Evolutionary conservation across 1,140 invertebrate genomes (phyloP).

Genomic region (Metaphire vulgaris): DNA sequence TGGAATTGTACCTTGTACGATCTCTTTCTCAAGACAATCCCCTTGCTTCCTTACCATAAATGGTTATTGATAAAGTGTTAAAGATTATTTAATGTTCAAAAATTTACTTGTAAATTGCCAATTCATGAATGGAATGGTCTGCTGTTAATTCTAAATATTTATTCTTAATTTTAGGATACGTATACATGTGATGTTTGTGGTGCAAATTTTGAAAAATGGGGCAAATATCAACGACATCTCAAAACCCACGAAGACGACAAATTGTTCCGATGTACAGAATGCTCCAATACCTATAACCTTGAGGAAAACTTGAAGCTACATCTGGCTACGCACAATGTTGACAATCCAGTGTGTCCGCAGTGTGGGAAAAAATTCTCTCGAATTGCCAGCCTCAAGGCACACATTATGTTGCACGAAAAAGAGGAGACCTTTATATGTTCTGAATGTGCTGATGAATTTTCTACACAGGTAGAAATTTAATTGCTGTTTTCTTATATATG

Average conservation of each 20-base stretch:
- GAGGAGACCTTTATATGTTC: constrained; percentile 64
- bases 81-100: no score
- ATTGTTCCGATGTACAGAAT: constrained; percentile 59
- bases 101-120: no score
- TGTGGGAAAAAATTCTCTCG: constrained; percentile 63
- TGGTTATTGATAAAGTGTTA: no score
- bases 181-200: constrained; percentile 56
- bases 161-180: background rate
- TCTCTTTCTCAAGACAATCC: no score
- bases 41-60: no score
- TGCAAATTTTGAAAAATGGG: constrained; percentile 56
- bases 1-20: no score
- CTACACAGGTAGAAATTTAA: constrained; percentile 56
- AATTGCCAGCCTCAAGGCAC: constrained; percentile 65
- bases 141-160: no score
- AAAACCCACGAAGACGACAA: constrained; percentile 61
- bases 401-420: constrained; percentile 62
- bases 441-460: constrained; percentile 65
- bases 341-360: constrained; percentile 57
- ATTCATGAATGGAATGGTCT: no score
- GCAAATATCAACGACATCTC: constrained; percentile 56
- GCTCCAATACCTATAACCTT: constrained; percentile 60
- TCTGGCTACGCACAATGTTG: constrained; percentile 57
- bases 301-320: constrained; percentile 61
- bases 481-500: background rate